phyloP scores from a whole-genome alignment of 2,113 vertebrate genomes.

The Cebidichthys violaceus region DNA sequence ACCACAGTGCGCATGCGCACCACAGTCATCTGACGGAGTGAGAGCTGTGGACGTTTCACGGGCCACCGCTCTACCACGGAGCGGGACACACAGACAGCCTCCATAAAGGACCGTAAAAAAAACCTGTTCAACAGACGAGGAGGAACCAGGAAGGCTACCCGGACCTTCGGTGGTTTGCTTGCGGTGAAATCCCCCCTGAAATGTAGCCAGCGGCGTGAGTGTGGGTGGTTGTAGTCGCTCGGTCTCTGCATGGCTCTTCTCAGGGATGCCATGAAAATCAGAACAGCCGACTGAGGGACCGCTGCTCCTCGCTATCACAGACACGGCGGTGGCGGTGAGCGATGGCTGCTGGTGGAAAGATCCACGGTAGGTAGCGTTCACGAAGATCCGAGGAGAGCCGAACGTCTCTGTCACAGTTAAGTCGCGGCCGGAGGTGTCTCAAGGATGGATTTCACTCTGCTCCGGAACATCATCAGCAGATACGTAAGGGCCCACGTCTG shows the following conservation, averaged over 20 bases:
- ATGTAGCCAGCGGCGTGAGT: conserved; percentile 61
- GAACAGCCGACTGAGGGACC: conserved; percentile 65
- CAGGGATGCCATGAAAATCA: conserved; percentile 77
- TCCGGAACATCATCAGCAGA: conserved; percentile 83
- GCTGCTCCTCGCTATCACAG: conserved; percentile 66
- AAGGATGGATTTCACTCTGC: conserved; percentile 82
- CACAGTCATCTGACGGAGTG: conserved; percentile 65
- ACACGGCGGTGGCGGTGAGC: conserved; percentile 52
- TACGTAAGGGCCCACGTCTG: conserved; percentile 75
- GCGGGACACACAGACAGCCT: conserved; percentile 38
- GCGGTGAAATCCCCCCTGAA: conserved; percentile 18
- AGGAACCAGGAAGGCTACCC: neutral
- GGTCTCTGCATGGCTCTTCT: conserved; percentile 68
- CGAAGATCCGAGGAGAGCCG: conserved; percentile 58
- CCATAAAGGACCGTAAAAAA: conserved; percentile 6
- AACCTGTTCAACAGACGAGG: neutral
- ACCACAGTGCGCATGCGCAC: conserved; percentile 68
- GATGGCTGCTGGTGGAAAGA: conserved; percentile 66
- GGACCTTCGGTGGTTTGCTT: neutral
- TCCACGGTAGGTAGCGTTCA: conserved; percentile 70
- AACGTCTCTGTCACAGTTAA: conserved; percentile 50
- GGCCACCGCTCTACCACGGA: conserved; percentile 50
- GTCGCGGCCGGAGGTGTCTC: conserved; percentile 51
- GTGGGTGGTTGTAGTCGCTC: conserved; percentile 37
- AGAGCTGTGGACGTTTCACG: conserved; percentile 46